Conservation (phyloP, 2,888 invertebrate species). For the Oithona nana region DNA sequence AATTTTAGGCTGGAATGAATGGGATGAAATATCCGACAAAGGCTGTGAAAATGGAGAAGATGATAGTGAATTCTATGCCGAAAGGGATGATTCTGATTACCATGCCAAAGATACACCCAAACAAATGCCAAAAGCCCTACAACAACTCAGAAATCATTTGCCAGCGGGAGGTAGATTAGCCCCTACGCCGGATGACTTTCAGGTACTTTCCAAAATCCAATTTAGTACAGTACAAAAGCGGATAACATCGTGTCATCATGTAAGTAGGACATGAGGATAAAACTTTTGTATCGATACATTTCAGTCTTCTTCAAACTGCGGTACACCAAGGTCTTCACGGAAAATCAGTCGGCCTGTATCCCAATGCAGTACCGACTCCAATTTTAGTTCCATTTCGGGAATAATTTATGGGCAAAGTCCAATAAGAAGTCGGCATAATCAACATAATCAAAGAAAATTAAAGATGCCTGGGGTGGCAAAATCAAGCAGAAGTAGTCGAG, state of each 20-base stretch:
- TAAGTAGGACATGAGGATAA: too few relatives aligned
- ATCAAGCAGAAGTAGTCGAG: too few relatives aligned
- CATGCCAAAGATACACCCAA: neutral
- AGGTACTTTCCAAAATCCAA: too few relatives aligned
- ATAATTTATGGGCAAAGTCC: neutral
- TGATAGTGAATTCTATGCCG: neutral
- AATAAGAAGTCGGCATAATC: too few relatives aligned
- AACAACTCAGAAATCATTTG: neutral
- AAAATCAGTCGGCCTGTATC: neutral
- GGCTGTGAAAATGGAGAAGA: neutral
- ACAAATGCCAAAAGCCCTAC: neutral
- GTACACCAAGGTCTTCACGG: neutral
- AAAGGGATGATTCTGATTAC: neutral
- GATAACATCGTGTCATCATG: too few relatives aligned
- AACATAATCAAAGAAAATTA: neutral
- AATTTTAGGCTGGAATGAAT: neutral
- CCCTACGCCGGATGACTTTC: neutral
- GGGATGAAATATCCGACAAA: neutral
- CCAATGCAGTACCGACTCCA: slow-evolving; percentile 1
- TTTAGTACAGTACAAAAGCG: too few relatives aligned
- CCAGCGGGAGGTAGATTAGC: neutral
- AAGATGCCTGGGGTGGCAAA: too few relatives aligned
- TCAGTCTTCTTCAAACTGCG: too few relatives aligned
- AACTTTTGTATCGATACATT: too few relatives aligned
- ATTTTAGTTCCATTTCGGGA: neutral